Conservation (phyloP, 2,113 vertebrate genomes). For the Cacatua alba region DNA sequence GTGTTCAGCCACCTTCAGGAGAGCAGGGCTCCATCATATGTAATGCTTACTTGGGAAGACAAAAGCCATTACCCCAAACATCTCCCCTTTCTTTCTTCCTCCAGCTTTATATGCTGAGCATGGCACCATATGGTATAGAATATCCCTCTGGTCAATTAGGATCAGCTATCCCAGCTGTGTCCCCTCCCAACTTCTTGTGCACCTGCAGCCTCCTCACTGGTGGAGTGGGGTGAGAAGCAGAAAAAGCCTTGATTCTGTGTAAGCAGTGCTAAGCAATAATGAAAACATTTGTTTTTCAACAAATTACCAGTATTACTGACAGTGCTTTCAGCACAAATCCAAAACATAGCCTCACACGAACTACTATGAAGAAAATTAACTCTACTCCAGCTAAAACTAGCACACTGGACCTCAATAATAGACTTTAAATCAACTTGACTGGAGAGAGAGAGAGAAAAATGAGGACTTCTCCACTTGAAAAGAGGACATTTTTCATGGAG, state of each 20-base stretch:
- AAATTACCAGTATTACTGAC: not conserved
- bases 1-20: not conserved
- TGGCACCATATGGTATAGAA: not conserved
- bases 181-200: not conserved
- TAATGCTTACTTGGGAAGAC: not conserved
- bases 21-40: fast-evolving
- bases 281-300: not conserved
- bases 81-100: not conserved
- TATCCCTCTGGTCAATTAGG: not conserved
- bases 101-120: not conserved
- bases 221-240: not conserved
- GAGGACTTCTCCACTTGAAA: not conserved
- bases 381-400: not conserved
- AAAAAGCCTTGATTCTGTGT: not conserved
- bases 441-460: constrained; percentile 1
- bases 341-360: not conserved
- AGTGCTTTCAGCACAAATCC: not conserved
- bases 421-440: not conserved
- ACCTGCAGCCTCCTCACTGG: not conserved
- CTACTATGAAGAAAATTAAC: not conserved
- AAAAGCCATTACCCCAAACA: not conserved
- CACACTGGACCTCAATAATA: not conserved
- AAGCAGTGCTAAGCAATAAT: not conserved
- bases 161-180: not conserved
- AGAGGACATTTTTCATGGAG: not conserved